Evolutionary conservation across 2,888 invertebrate species (phyloP), one percentile per base, ranked within the genome.

Genomic region (Acronicta alni): DNA sequence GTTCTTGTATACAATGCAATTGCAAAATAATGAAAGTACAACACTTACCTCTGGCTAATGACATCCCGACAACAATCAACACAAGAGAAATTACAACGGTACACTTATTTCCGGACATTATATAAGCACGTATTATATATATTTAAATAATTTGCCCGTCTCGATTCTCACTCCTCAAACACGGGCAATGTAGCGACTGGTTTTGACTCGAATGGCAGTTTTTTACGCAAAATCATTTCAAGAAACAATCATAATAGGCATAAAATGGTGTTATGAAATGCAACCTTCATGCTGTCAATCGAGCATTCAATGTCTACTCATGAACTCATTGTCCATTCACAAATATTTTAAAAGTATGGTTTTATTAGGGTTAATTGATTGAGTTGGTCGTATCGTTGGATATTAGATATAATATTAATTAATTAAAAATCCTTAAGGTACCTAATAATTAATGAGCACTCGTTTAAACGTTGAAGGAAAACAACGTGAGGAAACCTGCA

Each of bases 151-250:
- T 58, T 46, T 14, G 41, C 47, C 49, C 3, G 14, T 32, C 57
- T 30, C 30, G 30, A 30, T 23, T 67, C 48, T 48, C 57, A 67
- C 67, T 39, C 16, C 42, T 45, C 45, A 51, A 61, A 62, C 62
- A 66, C 70, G 49, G 59, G 69, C 55, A 47, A 57, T 72, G 54
- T 61, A 39, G 42, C 68, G 68, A 62, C 67, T 30, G 71, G 66
- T 66, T 78, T 66, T 66, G 23, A 53, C 47, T 63, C 72, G 75
- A 81, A 82, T 81, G 81, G 56, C 79, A 64, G 64, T 57, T 72
- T 77, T 68, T 61, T 65, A 32, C 64, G 66, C 46, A 60, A 72
- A 71, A 46, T 45, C 61, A 60, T 60, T 69, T 47, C 37, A 72
- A 67, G 72, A 78, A 75, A 77, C 71, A 60, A 72, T 57, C 39